Percentiles rank a stretch among this genome's conserved stretches.
Conservation (phyloP, 1,140 invertebrate genomes). For the Solenopsis fugax region DNA sequence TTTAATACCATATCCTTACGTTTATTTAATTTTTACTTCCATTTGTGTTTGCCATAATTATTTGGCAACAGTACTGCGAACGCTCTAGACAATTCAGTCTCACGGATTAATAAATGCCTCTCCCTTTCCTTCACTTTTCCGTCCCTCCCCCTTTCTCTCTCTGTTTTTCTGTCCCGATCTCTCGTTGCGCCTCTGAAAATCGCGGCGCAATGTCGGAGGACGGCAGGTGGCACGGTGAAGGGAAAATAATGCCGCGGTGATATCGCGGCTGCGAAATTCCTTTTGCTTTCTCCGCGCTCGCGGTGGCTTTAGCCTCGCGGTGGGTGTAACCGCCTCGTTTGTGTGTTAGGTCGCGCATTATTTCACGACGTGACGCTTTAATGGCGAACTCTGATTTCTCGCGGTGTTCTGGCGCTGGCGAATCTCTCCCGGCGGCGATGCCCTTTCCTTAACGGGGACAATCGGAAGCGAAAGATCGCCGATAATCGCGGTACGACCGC, state of each 20-base stretch:
- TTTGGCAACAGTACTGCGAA: neutral
- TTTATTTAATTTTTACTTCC: constrained; percentile 1
- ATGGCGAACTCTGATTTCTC: constrained; percentile 70
- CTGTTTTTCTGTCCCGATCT: constrained; percentile 1
- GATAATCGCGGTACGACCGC: constrained; percentile 20
- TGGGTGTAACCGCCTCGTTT: constrained; percentile 74
- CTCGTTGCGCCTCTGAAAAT: constrained; percentile 69
- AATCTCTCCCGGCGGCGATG: constrained; percentile 1
- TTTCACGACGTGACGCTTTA: constrained; percentile 74
- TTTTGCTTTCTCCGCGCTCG: constrained; percentile 74
- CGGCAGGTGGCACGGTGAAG: constrained; percentile 76
- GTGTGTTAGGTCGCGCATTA: constrained; percentile 70
- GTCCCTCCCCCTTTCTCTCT: neutral
- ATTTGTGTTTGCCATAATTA: neutral
- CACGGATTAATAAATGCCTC: neutral
- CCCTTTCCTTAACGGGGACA: constrained; percentile 43
- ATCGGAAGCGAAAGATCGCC: constrained; percentile 33
- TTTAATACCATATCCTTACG: neutral
- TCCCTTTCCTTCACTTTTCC: neutral
- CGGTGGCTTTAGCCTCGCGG: constrained; percentile 67
- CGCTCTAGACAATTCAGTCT: neutral
- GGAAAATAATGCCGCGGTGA: constrained; percentile 76
- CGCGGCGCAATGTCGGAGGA: constrained; percentile 75
- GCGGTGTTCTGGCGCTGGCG: constrained; percentile 22
- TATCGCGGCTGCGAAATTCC: constrained; percentile 76